Evolutionary conservation across 2,888 invertebrate species (phyloP).

Genomic region (Chrysolina haemoptera): DNA sequence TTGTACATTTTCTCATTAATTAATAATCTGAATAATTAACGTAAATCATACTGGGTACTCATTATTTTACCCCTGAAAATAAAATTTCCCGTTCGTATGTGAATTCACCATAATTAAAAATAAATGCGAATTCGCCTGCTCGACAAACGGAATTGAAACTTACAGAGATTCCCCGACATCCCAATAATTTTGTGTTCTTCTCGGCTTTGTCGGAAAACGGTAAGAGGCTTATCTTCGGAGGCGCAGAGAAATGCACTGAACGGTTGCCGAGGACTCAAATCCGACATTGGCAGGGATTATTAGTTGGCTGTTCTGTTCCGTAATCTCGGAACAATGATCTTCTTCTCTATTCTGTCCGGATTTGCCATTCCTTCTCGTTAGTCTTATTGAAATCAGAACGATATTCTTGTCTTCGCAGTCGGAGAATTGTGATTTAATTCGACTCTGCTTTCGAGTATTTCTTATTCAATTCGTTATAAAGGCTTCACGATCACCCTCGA

Average conservation of each 20-base stretch:
- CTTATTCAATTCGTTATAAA: too few species aligned
- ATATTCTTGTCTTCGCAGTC: background rate
- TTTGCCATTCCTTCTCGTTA: slow-evolving; percentile 51
- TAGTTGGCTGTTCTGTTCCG: slow-evolving; percentile 60
- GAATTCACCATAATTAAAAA: background rate
- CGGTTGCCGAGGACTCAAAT: slow-evolving; percentile 61
- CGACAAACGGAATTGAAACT: slow-evolving; percentile 18
- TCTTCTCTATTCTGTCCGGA: slow-evolving; percentile 42
- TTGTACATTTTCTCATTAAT: too few species aligned
- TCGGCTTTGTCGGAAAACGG: slow-evolving; percentile 47
- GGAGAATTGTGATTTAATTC: too few species aligned
- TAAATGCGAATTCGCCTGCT: background rate
- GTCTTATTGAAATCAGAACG: slow-evolving; percentile 47
- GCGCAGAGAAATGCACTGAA: slow-evolving; percentile 55
- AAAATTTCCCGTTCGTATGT: background rate
- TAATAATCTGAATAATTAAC: too few species aligned
- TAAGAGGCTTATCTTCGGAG: slow-evolving; percentile 49
- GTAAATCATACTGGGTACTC: too few species aligned
- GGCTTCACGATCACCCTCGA: too few species aligned
- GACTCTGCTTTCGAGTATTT: too few species aligned
- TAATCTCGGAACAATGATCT: slow-evolving; percentile 45
- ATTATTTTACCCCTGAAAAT: too few species aligned
- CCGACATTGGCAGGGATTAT: slow-evolving; percentile 62
- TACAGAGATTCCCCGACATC: slow-evolving; percentile 26
- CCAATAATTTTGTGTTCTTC: slow-evolving; percentile 47